A percentile compares a stretch with the other conserved stretches of the same genome.
Conservation (phyloP, 2,113 vertebrate genomes). For the Rynchops niger region DNA sequence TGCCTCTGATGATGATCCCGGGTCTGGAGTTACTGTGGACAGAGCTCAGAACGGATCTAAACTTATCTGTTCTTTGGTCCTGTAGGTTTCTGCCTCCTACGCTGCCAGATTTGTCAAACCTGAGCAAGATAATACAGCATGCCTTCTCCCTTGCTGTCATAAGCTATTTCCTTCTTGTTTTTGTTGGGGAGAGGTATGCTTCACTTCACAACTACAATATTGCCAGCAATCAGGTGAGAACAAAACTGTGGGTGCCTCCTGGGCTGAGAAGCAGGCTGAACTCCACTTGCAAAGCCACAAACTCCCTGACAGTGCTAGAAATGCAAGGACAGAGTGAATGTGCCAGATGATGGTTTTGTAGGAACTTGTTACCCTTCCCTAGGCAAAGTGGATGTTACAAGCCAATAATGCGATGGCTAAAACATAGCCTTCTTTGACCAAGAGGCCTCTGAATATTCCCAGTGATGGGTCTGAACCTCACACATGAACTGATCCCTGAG, state of each 20-base stretch:
- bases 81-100: conserved; percentile 64
- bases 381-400: not conserved
- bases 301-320: not conserved
- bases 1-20: not conserved
- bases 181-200: conserved; percentile 63
- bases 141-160: conserved; percentile 65
- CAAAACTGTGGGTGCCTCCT: not conserved
- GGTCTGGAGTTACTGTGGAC: not conserved
- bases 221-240: conserved; percentile 70
- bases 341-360: not conserved
- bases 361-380: not conserved
- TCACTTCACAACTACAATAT: conserved; percentile 53
- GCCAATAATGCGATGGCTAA: not conserved
- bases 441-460: not conserved
- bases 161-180: conserved; percentile 68
- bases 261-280: not conserved
- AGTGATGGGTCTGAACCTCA: not conserved
- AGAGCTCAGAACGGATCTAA: not conserved
- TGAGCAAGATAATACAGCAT: conserved; percentile 25
- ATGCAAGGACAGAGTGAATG: not conserved
- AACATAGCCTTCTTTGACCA: not conserved
- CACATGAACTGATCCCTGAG: not conserved
- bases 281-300: not conserved
- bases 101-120: not conserved
- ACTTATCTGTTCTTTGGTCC: conserved; percentile 10